Evolutionary conservation across 2,888 invertebrate species (phyloP).

Genomic region (Phragmatobia fuliginosa): DNA sequence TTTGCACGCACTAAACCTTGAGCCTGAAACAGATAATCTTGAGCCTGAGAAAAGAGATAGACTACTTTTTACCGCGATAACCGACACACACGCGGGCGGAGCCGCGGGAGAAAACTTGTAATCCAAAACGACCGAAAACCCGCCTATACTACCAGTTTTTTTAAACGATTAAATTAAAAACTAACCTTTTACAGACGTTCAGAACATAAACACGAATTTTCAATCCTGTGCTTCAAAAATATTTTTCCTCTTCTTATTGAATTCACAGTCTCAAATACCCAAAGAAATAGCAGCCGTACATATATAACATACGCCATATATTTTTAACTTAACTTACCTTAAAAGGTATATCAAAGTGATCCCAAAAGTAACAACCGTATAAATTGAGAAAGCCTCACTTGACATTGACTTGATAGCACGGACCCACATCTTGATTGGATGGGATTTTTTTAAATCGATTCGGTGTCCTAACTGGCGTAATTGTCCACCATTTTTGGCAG

Average conservation of each 20-base stretch:
- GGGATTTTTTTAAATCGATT: constrained; percentile 56
- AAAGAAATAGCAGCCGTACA: background rate
- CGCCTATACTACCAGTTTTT: too few species aligned
- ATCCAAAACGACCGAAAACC: too few species aligned
- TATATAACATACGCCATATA: background rate
- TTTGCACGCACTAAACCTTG: too few species aligned
- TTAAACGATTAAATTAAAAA: background rate
- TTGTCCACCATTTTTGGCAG: constrained; percentile 52
- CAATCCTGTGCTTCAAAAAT: background rate
- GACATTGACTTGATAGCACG: constrained; percentile 29
- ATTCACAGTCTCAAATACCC: background rate
- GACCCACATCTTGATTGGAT: constrained; percentile 50
- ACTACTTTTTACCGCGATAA: too few species aligned
- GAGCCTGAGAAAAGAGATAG: too few species aligned
- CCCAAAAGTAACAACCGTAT: constrained; percentile 36
- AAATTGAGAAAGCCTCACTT: constrained; percentile 30
- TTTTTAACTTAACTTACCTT: constrained; percentile 11
- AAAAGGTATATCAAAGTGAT: constrained; percentile 16
- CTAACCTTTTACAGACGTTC: background rate
- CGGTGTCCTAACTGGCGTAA: constrained; percentile 42
- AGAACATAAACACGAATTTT: background rate
- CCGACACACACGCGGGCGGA: too few species aligned
- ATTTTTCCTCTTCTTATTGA: background rate
- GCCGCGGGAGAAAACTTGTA: too few species aligned
- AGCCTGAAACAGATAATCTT: too few species aligned